Evolutionary conservation across 2,113 vertebrate species (phyloP), one percentile per base, ranked within the genome.

Genomic region (Macrotus californicus): DNA sequence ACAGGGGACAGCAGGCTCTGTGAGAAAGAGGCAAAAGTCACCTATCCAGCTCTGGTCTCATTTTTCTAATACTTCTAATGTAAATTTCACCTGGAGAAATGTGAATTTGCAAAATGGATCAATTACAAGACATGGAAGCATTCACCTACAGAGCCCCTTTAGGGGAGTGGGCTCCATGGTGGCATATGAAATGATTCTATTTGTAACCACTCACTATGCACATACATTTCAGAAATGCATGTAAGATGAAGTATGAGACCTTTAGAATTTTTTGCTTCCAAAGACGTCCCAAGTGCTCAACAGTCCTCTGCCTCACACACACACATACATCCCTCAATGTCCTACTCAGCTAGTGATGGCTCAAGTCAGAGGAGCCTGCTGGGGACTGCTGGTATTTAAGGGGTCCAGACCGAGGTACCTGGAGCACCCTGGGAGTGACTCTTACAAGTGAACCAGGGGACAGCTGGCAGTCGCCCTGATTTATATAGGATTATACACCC

Each of bases 1-100:
- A 99, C 99, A 0, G 99, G 99, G 76, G 99, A 99, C 89, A 99
- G 98, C 92, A 99, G 97, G 96, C 99, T 99, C 99, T 99, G 97
- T 41, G 96, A 96, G 24, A 13, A 90, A 82, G 94, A 83, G 84
- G 95, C 3, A 52, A 81, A 64, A 69, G 76, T 81, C 80, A 95
- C 4, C 34, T 21, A 77, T 41, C 91, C 36, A 52, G 34, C 79
- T 85, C 75, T 43, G 85, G 54, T 54, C 52, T 43, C 94, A 61
- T 93, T 89, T 93, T 91, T 46, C 75, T 89, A 48, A 15, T 39
- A 64, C 43, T 89, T 61, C 50, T 66, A 73, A 93, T 76, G 64
- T 73, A 95, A 94, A 97, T 87, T 94, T 73, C 36, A 95, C 85
- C 48, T 83, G 67, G 50, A 91, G 94, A 94, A 94, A 89, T 88